Base-by-base conservation (phyloP, 1,140 invertebrate genomes). In the Pristionchus pacificus region DNA sequence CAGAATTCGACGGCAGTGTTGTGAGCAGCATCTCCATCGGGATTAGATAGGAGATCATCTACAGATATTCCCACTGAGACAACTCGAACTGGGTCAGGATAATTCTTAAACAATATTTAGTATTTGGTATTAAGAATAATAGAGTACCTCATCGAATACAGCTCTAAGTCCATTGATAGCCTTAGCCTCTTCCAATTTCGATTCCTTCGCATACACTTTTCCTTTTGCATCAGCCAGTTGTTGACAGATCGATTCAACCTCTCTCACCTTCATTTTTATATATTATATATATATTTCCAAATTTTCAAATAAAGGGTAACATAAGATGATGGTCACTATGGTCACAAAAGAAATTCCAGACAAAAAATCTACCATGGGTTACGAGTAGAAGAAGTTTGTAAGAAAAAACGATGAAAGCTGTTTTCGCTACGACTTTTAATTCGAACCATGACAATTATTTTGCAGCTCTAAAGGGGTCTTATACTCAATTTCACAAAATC, bases 1-100 rank as follows among this genome's bases (percentile, higher is more conserved):
- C 97, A 99, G 87, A 99, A 98, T 87, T 99, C 97, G n/a, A 99
- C 91, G 28, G 95, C 97, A 1, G 94, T 97, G 62, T 90, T 85
- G 60, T 88, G 88, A 2, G 91, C 95, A 59, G 87, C 88, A 19
- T 89, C 87, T 29, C 90, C 88, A 49, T 90, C 88, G 0, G 95
- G 95, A 87, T 98, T 90, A 61, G 88, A 87, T 81, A 95, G 90
- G 10, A 99, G 86, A 49, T 93, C 88, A 76, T 97, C 93, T 24
- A 99, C 90, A 1, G 93, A 89, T 65, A 95, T 88, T 19, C 97
- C 96, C 77, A 99, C 90, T 64, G 92, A 93, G 15, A 99, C 92
- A 19, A 99, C 90, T 80, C 97, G 88, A 0, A 99, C 97, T 28
- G 96, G 96, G 87, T 99, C 96, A 0, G 97, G 97, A 86, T 99